Evolutionary conservation across 2,888 invertebrate genomes (phyloP).

Genomic region (Lasioglossum oenotherae): DNA sequence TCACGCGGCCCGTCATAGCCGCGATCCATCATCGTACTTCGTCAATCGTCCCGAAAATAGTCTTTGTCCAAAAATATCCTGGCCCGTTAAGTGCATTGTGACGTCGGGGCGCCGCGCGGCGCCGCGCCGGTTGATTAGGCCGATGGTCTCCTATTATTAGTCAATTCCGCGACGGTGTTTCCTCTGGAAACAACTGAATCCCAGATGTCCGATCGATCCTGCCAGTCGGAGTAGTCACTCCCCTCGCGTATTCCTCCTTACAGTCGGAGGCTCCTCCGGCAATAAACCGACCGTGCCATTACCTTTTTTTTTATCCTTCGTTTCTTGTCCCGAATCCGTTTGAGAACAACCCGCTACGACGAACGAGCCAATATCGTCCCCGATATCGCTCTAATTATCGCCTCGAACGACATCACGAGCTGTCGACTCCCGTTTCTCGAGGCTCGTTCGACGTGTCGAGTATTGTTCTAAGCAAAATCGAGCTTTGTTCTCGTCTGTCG

Average conservation of each 20-base stretch:
- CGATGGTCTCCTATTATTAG: constrained; percentile 75
- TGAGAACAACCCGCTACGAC: background rate
- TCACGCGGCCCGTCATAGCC: constrained; percentile 44
- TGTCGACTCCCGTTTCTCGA: constrained; percentile 11
- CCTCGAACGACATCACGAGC: constrained; percentile 2
- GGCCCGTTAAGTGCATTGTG: constrained; percentile 73
- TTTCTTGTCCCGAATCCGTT: constrained; percentile 10
- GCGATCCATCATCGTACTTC: constrained; percentile 63
- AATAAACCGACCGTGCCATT: constrained; percentile 30
- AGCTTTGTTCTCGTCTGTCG: background rate
- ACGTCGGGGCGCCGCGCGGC: constrained; percentile 59
- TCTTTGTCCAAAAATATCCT: constrained; percentile 67
- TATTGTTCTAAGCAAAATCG: background rate
- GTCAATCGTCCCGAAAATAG: constrained; percentile 69
- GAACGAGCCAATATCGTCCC: constrained; percentile 6
- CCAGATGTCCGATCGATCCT: constrained; percentile 61
- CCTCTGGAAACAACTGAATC: constrained; percentile 66
- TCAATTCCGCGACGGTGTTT: constrained; percentile 69
- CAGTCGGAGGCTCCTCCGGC: background rate
- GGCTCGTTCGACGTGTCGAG: background rate
- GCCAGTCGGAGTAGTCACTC: constrained; percentile 1
- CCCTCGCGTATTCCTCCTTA: constrained; percentile 37
- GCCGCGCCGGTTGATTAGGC: constrained; percentile 65
- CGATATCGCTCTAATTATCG: constrained; percentile 42
- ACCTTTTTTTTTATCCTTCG: constrained; percentile 42